Percentiles rank a stretch among this genome's conserved stretches.
These are phyloP conservation scores for Drosophila ustulata DNA, from an alignment of 2,888 invertebrate genomes.

Conservation along the genomic window DNA sequence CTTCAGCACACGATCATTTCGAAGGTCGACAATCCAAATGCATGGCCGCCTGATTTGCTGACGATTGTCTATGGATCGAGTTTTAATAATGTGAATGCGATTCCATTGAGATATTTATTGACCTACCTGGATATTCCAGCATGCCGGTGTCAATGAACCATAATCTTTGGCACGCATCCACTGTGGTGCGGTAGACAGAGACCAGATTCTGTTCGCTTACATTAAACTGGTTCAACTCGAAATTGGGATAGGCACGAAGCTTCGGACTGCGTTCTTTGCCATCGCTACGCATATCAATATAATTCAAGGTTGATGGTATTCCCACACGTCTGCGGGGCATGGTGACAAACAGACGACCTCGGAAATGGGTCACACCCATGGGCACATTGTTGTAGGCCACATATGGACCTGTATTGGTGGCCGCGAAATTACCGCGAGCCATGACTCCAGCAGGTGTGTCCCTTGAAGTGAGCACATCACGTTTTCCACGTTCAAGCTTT, in stretches of 20 bases:
- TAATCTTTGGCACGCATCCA: constrained; percentile 90
- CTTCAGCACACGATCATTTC: constrained; percentile 87
- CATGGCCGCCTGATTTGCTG: constrained; percentile 87
- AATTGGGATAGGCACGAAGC: constrained; percentile 82
- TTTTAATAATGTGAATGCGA: neutral
- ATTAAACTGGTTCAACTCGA: constrained; percentile 78
- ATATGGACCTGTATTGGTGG: constrained; percentile 54
- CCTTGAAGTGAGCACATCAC: constrained; percentile 63
- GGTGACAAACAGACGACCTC: constrained; percentile 89
- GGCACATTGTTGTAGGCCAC: constrained; percentile 84
- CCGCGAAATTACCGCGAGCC: constrained; percentile 16
- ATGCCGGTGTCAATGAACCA: constrained; percentile 93
- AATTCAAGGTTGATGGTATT: constrained; percentile 88
- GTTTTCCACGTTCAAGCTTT: constrained; percentile 20
- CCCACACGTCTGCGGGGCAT: constrained; percentile 90
- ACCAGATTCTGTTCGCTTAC: constrained; percentile 85
- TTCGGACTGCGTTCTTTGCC: constrained; percentile 75
- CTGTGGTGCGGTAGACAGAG: constrained; percentile 90
- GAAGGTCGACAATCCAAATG: constrained; percentile 89
- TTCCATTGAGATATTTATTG: constrained; percentile 10
- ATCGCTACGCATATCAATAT: constrained; percentile 83
- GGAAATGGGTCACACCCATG: constrained; percentile 82
- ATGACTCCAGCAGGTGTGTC: constrained; percentile 42
- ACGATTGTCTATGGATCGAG: constrained; percentile 73
- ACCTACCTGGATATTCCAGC: constrained; percentile 88